phyloP scores from a whole-genome alignment of 2,113 vertebrate species.

The Tragelaphus buxtoni region DNA sequence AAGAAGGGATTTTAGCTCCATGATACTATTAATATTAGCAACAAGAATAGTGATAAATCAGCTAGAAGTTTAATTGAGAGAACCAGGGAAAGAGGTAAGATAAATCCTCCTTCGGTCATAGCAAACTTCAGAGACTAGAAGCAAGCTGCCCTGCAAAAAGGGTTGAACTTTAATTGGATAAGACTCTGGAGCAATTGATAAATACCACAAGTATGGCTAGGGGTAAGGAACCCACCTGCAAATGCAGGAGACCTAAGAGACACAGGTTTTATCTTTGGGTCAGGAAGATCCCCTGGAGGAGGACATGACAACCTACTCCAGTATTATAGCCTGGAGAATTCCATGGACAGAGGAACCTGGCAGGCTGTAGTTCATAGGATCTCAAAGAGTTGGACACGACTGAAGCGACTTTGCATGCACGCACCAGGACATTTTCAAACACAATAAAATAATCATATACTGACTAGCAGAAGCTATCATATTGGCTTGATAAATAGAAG shows the following conservation, averaged over 20 bases:
- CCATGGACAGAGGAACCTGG: neutral
- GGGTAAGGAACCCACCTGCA: neutral
- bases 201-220: neutral
- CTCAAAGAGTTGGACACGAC: neutral
- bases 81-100: neutral
- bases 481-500: neutral
- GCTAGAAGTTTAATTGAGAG: neutral
- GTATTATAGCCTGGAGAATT: neutral
- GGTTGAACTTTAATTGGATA: neutral
- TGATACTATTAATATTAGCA: neutral
- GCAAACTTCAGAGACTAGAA: neutral
- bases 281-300: neutral
- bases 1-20: neutral
- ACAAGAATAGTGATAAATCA: neutral
- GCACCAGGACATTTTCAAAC: neutral
- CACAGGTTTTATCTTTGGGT: neutral
- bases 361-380: neutral
- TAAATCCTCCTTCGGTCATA: neutral
- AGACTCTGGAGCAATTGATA: neutral
- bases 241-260: neutral
- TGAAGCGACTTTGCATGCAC: accelerated
- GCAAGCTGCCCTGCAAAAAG: neutral
- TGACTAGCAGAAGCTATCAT: neutral
- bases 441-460: neutral
- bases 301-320: neutral